Evolutionary conservation across 1,140 invertebrate species (phyloP), one percentile per base, ranked within the genome.

Genomic region (Onthophagus taurus): DNA sequence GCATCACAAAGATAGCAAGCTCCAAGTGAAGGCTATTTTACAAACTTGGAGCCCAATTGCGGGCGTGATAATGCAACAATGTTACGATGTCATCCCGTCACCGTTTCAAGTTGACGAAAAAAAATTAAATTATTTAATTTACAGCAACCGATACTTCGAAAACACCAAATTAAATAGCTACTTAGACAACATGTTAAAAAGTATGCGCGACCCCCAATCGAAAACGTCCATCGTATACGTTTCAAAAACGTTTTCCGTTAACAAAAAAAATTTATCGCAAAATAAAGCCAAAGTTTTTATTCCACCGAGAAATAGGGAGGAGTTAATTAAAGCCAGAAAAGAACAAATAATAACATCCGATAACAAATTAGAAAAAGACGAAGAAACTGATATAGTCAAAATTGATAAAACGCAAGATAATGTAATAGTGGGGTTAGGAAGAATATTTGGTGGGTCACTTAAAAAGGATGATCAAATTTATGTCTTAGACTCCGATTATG

Each of bases 161-260:
- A 52, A 59, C 38, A 21, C 44, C 6, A 47, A 52, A 21, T 38
- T 57, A 20, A 51, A 44, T 33, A 48, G 44, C 30, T 59, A 50
- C 35, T 41, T 55, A 9, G 52, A 59, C 20, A 48, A 56, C 23
- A 36, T 58, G 9, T 44, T 48, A 2, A 43, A 47, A n/a, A 31
- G 38, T 43, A 53, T 60, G 77, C 86, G 65, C 76, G 16, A 39
- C 23, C 4, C 23, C 14, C 12, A 3, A 13, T 79, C 70, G 19
- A 93, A 90, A 66, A 72, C 76, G 61, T 67, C 76, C 51, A 86
- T 97, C 58, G 79, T 88, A 35, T 97, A 90, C 69, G 78, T 98
- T 45, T 97, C 94, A 3, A 98, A 98, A 75, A 92, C 94, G 87
- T 87, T 91, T 70, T 77, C 83, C 44, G 74, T 85, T n/a, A 82